These are phyloP conservation scores for Borostomias antarcticus DNA, from an alignment of 2,797 vertebrate species.

Conservation along the genomic window DNA sequence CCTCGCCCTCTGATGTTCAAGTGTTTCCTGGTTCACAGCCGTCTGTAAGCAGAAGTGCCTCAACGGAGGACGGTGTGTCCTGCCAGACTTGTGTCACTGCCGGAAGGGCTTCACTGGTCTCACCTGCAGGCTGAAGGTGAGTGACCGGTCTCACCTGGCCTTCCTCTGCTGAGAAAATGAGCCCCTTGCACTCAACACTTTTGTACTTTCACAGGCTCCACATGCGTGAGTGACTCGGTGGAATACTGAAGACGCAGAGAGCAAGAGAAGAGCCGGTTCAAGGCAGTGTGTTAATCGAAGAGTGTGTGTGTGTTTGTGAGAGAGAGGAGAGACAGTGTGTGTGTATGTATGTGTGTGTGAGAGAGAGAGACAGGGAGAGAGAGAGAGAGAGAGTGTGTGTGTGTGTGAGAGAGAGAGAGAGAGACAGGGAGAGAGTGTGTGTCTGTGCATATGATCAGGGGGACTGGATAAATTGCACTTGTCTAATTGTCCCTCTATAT, in stretches of 20 bases:
- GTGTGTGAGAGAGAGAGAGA: neutral
- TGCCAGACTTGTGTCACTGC: slow-evolving; percentile 85
- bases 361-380: neutral
- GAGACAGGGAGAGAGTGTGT: neutral
- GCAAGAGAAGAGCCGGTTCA: neutral
- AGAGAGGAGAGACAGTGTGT: neutral
- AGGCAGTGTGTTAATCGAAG: neutral
- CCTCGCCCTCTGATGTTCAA: too few relatives aligned
- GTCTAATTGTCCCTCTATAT: slow-evolving; percentile 46
- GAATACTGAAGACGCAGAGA: slow-evolving; percentile 6
- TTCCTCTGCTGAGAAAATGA: too few relatives aligned
- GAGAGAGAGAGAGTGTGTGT: neutral
- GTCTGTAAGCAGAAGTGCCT: slow-evolving; percentile 83
- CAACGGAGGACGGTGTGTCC: slow-evolving; percentile 83
- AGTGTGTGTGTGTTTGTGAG: slow-evolving; percentile 3
- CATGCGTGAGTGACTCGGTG: slow-evolving; percentile 52
- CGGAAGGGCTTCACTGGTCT: slow-evolving; percentile 80
- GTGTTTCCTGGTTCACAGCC: slow-evolving; percentile 67
- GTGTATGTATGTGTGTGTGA: slow-evolving; percentile 5
- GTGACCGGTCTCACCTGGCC: neutral
- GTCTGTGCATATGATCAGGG: slow-evolving; percentile 20
- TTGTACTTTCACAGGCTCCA: slow-evolving; percentile 49
- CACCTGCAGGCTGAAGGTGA: slow-evolving; percentile 80
- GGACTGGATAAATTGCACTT: slow-evolving; percentile 59
- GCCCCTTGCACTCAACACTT: neutral